A percentile compares a stretch with the other conserved stretches of the same genome.
Conservation (phyloP, 1,140 invertebrate genomes). For the Dendroctonus valens region DNA sequence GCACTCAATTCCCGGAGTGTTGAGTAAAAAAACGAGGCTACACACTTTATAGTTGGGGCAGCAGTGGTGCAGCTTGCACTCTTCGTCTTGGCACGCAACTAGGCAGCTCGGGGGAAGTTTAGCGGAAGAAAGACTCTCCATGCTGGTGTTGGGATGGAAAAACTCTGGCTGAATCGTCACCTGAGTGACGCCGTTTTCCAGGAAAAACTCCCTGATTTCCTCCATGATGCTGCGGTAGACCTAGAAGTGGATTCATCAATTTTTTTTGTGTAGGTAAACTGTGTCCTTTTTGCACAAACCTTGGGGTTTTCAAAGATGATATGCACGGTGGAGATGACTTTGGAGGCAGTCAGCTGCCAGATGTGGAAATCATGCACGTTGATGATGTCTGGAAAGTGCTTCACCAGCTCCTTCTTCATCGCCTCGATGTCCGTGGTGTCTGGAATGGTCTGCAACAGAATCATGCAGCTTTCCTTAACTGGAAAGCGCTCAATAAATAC, state of each 20-base stretch:
- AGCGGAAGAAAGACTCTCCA: conserved; percentile 36
- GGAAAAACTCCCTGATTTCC: conserved; percentile 66
- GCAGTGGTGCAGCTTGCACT: conserved; percentile 45
- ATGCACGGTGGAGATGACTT: conserved; percentile 72
- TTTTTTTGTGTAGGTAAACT: conserved; percentile 11
- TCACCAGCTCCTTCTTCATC: conserved; percentile 62
- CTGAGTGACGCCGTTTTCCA: conserved; percentile 70
- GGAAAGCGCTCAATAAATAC: conserved; percentile 13
- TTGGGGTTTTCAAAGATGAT: conserved; percentile 68
- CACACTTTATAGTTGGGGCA: conserved; percentile 41
- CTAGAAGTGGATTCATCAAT: conserved; percentile 47
- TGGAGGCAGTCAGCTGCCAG: conserved; percentile 71
- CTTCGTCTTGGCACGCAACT: conserved; percentile 46
- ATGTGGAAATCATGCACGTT: conserved; percentile 82
- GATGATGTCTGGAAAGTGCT: conserved; percentile 73
- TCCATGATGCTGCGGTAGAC: conserved; percentile 64
- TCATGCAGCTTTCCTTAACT: conserved; percentile 75
- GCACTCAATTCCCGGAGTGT: neutral
- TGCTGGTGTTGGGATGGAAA: conserved; percentile 45
- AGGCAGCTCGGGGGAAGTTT: conserved; percentile 41
- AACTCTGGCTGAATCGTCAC: conserved; percentile 81
- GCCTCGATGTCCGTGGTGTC: conserved; percentile 72
- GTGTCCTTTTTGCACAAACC: conserved; percentile 32
- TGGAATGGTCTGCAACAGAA: conserved; percentile 79
- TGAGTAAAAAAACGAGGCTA: neutral